Evolutionary conservation across 2,888 invertebrate species (phyloP), one percentile per base, ranked within the genome.

Genomic region (Trachelus iudaicus): DNA sequence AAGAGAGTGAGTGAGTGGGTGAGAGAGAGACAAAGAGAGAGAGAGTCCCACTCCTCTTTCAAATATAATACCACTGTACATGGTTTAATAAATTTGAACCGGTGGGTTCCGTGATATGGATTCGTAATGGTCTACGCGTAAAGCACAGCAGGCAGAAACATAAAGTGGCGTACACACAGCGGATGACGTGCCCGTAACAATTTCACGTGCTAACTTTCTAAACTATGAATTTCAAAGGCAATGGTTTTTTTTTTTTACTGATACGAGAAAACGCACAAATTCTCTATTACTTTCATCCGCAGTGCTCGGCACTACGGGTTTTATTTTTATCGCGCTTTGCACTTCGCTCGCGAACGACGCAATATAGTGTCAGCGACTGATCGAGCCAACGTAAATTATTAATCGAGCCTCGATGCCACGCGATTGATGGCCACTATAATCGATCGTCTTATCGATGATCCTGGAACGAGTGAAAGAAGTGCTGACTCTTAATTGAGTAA

Each of bases 51-150:
- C 40, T 56, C 23, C 56, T 56, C 23, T 56, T 56, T 56, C 9
- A 56, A 56, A 56, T 23, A 56, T 23, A 56, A 56, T 56, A 56
- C 56, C 56, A 23, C 23, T 56, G 9, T 56, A 15, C 23, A 86
- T 86, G 89, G 88, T 88, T 90, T 89, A 89, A 90, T 88, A 88
- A 89, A 89, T 86, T 89, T 83, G 82, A 79, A 84, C 82, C 40
- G 81, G 73, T 69, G 35, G 2, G 15, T 33, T 3, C 30, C 30
- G 30, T 68, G 75, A 83, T 83, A 83, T 78, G 81, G 80, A 80
- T 80, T 74, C 74, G 71, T 69, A 15, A 77, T 73, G 31, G 79
- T n/a, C 40, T 69, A 23, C 23, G 9, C 56, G 23, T 56, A 56
- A 56, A 56, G 56, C 23, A 9, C 56, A 23, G 56, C 23, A 23